phyloP scores from a whole-genome alignment of 2,797 vertebrate genomes.

The Manis pentadactyla region DNA sequence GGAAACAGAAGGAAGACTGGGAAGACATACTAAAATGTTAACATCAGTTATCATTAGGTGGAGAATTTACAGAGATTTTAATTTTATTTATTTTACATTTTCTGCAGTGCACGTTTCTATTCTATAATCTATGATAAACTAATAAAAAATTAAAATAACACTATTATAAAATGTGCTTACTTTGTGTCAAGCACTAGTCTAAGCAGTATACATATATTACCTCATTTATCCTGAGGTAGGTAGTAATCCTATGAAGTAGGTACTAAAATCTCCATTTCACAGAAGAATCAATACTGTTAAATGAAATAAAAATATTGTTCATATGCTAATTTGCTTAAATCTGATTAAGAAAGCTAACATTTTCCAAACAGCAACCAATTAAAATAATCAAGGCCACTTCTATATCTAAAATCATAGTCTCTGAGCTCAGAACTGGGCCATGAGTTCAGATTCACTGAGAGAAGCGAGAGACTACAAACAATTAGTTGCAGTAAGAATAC shows the following conservation, averaged over 20 bases:
- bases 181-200: not conserved
- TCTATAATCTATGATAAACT: not conserved
- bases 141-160: conserved; percentile 2
- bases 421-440: not conserved
- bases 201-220: not conserved
- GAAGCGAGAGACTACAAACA: not conserved
- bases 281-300: not conserved
- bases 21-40: not conserved
- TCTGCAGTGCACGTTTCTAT: not conserved
- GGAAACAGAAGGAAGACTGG: not conserved
- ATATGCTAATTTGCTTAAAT: conserved; percentile 24
- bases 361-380: not conserved
- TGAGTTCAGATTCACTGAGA: not conserved
- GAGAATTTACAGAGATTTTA: not conserved
- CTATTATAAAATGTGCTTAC: not conserved
- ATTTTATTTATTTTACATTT: conserved; percentile 27
- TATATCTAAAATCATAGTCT: not conserved
- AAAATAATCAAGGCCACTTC: not conserved
- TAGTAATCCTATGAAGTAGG: not conserved
- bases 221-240: not conserved
- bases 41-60: not conserved
- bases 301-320: not conserved
- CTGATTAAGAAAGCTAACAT: not conserved
- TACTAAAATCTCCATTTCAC: not conserved
- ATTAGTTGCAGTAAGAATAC: not conserved